Percentiles rank a stretch among this genome's conserved stretches.
These are phyloP conservation scores for Phenganax stokvisi DNA, from an alignment of 92 coral and sea anemone genomes.

Conservation along the genomic window DNA sequence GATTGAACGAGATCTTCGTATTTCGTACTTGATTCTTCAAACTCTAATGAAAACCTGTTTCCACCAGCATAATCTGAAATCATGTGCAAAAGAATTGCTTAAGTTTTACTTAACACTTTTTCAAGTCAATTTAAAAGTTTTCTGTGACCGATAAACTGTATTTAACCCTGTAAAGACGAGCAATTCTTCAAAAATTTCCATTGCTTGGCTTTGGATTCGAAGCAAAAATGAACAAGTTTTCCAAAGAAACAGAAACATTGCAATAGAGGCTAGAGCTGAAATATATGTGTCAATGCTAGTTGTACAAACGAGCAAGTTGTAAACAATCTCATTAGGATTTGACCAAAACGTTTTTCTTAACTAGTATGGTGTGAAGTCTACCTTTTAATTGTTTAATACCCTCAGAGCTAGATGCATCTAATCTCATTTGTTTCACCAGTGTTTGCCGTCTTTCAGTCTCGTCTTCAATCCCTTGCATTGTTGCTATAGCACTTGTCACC, in stretches of 20 bases:
- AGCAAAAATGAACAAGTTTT: too few species aligned
- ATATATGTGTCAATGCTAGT: too few species aligned
- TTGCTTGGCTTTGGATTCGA: too few species aligned
- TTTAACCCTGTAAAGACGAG: too few species aligned
- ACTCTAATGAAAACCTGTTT: slow-evolving; percentile 81
- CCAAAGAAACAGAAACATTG: too few species aligned
- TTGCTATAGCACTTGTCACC: slow-evolving; percentile 75
- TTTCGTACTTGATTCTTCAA: slow-evolving; percentile 76
- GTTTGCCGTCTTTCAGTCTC: slow-evolving; percentile 80
- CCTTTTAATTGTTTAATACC: slow-evolving; percentile 87
- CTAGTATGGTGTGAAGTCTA: slow-evolving; percentile 17
- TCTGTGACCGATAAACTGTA: too few species aligned
- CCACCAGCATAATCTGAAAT: slow-evolving; percentile 87
- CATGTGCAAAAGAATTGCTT: background rate
- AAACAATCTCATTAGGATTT: background rate
- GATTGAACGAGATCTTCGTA: slow-evolving; percentile 71
- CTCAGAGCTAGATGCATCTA: slow-evolving; percentile 96
- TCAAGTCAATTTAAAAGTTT: too few species aligned
- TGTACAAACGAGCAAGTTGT: background rate
- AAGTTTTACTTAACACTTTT: too few species aligned
- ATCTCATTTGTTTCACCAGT: slow-evolving; percentile 70
- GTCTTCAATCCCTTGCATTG: slow-evolving; percentile 79
- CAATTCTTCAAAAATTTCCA: too few species aligned
- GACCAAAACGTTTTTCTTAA: background rate
- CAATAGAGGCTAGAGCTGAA: too few species aligned